Conservation (phyloP, 2,797 vertebrate genomes). For the Sternarchorhynchus goeldii region DNA sequence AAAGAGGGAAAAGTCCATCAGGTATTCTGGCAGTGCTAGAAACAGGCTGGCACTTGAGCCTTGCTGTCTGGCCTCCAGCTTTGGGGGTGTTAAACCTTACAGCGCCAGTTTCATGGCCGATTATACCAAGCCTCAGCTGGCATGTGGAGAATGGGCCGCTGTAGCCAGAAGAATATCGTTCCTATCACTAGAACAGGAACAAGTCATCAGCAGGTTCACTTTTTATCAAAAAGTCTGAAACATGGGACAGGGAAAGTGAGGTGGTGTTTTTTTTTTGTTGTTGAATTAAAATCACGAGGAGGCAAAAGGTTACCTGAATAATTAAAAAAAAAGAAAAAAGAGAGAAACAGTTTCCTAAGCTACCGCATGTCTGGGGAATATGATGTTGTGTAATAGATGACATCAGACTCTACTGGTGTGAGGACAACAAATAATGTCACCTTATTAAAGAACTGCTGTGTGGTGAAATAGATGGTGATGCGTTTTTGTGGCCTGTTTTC, state of each 20-base stretch:
- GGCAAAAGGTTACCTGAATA: no score
- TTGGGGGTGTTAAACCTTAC: slow-evolving; percentile 24
- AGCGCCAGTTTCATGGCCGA: slow-evolving; percentile 50
- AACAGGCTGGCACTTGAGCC: slow-evolving; percentile 33
- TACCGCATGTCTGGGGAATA: neutral
- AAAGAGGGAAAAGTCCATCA: slow-evolving; percentile 15
- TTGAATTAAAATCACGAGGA: neutral
- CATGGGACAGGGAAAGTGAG: no score
- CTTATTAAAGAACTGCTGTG: neutral
- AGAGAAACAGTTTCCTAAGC: no score
- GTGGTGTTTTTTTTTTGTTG: no score
- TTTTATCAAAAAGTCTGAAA: no score
- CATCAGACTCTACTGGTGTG: neutral
- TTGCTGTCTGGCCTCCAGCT: slow-evolving; percentile 21
- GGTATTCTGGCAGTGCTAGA: slow-evolving; percentile 30
- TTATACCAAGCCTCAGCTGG: slow-evolving; percentile 45
- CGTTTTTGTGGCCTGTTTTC: neutral
- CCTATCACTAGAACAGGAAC: slow-evolving; percentile 10
- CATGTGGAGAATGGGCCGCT: slow-evolving; percentile 9
- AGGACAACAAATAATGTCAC: neutral
- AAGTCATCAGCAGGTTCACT: neutral
- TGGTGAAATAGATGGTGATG: neutral
- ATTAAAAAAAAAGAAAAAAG: neutral
- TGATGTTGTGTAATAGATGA: neutral
- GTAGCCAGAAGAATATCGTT: slow-evolving; percentile 3